A percentile compares a stretch with the other conserved stretches of the same genome.
These are phyloP conservation scores for Oncorhynchus nerka DNA, from an alignment of 2,113 vertebrate genomes.

Conservation along the genomic window DNA sequence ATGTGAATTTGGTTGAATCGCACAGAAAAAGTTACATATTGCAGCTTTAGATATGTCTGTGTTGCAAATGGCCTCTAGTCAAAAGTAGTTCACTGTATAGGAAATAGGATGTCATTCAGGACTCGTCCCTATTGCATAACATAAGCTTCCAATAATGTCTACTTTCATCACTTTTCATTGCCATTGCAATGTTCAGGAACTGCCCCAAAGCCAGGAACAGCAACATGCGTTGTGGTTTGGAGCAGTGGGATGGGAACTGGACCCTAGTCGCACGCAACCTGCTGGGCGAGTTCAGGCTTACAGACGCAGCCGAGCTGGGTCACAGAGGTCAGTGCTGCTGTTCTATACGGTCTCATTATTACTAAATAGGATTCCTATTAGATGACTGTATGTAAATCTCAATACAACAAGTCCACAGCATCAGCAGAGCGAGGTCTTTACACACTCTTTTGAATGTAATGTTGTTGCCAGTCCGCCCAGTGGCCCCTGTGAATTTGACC, in stretches of 20 bases:
- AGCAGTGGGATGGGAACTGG: conserved; percentile 65
- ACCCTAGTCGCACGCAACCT: conserved; percentile 67
- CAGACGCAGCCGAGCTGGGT: neutral
- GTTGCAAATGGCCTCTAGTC: too few species aligned
- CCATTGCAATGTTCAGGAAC: conserved; percentile 21
- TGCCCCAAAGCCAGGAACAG: neutral
- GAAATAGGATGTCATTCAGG: too few species aligned
- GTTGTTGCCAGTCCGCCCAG: conserved; percentile 56
- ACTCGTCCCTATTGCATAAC: neutral
- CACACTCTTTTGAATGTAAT: neutral
- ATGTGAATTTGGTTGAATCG: too few species aligned
- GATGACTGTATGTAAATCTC: too few species aligned
- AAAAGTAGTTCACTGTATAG: too few species aligned
- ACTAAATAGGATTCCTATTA: too few species aligned
- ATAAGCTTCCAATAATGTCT: too few species aligned
- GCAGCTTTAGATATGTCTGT: too few species aligned
- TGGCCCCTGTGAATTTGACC: conserved; percentile 45
- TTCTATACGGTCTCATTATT: too few species aligned
- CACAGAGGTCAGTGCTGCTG: neutral
- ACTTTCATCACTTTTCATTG: conserved; percentile 1
- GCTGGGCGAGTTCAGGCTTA: conserved; percentile 60
- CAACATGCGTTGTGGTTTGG: conserved; percentile 7
- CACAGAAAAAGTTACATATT: too few species aligned
- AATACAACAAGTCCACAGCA: too few species aligned
- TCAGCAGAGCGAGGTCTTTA: too few species aligned